Conservation (phyloP, 2,797 vertebrate genomes). For the Gymnoscopelus microlampas region DNA sequence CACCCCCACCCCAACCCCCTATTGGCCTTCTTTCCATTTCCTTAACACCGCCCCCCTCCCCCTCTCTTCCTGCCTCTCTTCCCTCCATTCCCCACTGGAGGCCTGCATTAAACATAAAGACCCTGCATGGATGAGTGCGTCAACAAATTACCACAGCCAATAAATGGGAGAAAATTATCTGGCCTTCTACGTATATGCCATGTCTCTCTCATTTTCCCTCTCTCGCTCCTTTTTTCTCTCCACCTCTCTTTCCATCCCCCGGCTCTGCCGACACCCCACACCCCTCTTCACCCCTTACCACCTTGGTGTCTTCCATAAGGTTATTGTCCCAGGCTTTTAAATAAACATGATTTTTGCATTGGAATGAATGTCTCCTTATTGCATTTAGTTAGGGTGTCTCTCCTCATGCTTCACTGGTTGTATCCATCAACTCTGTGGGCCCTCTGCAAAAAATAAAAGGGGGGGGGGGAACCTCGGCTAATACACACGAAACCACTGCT, state of each 20-base stretch:
- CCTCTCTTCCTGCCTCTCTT: background rate
- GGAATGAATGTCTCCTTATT: conserved; percentile 77
- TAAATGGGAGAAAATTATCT: conserved; percentile 81
- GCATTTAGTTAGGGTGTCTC: conserved; percentile 79
- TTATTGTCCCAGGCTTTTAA: conserved; percentile 83
- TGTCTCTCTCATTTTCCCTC: conserved; percentile 59
- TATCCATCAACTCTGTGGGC: conserved; percentile 79
- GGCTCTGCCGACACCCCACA: background rate
- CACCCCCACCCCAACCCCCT: conserved; percentile 49
- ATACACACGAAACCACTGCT: conserved; percentile 85
- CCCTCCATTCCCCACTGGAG: conserved; percentile 69
- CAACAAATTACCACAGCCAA: conserved; percentile 87
- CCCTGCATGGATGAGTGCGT: conserved; percentile 87
- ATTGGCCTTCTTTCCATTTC: conserved; percentile 59
- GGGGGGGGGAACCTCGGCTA: conserved; percentile 73
- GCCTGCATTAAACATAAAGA: conserved; percentile 89
- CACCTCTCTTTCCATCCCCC: conserved; percentile 5
- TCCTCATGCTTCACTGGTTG: conserved; percentile 80
- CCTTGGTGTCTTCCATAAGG: conserved; percentile 71
- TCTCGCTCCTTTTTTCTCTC: conserved; percentile 30
- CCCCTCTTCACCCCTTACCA: conserved; percentile 43
- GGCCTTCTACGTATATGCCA: conserved; percentile 63
- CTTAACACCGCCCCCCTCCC: conserved; percentile 25
- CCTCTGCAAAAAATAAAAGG: conserved; percentile 8
- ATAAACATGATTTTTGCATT: conserved; percentile 84